Base-by-base conservation (phyloP, 2,888 invertebrate species). In the Diplazon laetatorius region DNA sequence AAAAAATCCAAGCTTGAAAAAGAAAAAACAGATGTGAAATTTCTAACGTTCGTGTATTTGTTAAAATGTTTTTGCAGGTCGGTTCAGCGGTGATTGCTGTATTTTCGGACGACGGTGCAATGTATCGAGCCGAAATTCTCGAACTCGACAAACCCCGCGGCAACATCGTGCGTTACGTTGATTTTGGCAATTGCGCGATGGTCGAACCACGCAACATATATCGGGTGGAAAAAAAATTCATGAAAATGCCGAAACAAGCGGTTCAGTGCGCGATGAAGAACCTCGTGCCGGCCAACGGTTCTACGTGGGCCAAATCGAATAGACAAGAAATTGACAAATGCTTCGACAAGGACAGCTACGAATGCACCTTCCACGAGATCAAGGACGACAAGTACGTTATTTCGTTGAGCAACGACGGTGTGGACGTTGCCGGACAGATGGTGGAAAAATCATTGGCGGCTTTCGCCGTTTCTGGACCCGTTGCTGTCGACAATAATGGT, bases 151-250 rank as follows among this genome's bases (percentile, higher is more conserved):
- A 93, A 80, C 90, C 92, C 48, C 92, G 93, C 0, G 93, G 94
- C 83, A 94, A 94, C 88, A 93, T 94, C 72, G 95, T 96, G 0
- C 92, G 93, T 25, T 96, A 95, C 86, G 93, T 96, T 0, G 96
- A 96, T 89, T 96, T 95, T 84, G 96, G 96, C 2, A 96, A 96
- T 85, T 93, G 93, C 71, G 93, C 94, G 46, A 91, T 93, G 0
- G 94, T 96, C 0, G 93, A 93, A 55, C 91, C 92, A 0, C 92
- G 91, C 76, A 94, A 95, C 83, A 93, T 96, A 22, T 96, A 95
- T 93, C 93, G 94, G 63, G 91, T 96, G 75, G 95, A 96, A 83
- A 92, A 92, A 57, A 93, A 94, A 81, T 93, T 95, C 78, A 92
- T 94, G 89, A 92, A 92, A 2, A 88, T 95, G 18, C 95, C 96